Base-by-base conservation (phyloP, 30 jellyfish, hydroid and myxozoan genomes). In the Hydractinia echinata region DNA sequence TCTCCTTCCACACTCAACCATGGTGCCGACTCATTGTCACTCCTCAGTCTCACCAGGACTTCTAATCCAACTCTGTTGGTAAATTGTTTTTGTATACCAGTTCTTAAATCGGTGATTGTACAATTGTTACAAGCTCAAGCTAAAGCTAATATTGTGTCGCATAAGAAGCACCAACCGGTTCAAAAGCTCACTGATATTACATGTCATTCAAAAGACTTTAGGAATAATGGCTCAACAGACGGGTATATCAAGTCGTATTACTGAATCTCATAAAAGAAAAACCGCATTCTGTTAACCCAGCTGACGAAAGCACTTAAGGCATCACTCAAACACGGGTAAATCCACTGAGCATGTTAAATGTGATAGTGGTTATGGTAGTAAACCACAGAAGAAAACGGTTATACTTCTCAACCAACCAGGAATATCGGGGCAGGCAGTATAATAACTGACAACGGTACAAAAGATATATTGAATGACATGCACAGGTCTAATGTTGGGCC, bases 321-420 rank as follows among this genome's bases (percentile, higher is more conserved):
- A 50, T 10, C 73, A 62, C 73, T 6, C 5, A 10, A 50, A 62
- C 5, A 62, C 73, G 73, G 30, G 30, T 15, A 50, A 70, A 21
- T 18, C 80, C 69, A 51, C 14, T 14, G 58, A 70, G 21, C 56
- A 7, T 70, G 21, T 54, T 14, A 49, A 70, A 18, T 70, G 80
- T 70, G 80, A 70, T 6, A 70, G 80, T 49, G 13, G 56, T 7
- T 18, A 70, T 51, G 67, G 56, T 7, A 70, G 67, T 7, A 70
- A 70, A 70, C 54, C 58, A 70, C 80, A 70, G 48, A 56, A 5
- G n/a, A 56, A 49, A 70, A 70, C 48, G 80, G 80, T 18, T 70
- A 15, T 56, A 6, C 14, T 56, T 18, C 21, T 49, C 58, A 20
- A 10, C 77, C 58, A 21, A 70, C 7, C 80, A 49, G 54, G 80